Conservation (phyloP, 1,140 invertebrate species). For the Brachionus rubens region DNA sequence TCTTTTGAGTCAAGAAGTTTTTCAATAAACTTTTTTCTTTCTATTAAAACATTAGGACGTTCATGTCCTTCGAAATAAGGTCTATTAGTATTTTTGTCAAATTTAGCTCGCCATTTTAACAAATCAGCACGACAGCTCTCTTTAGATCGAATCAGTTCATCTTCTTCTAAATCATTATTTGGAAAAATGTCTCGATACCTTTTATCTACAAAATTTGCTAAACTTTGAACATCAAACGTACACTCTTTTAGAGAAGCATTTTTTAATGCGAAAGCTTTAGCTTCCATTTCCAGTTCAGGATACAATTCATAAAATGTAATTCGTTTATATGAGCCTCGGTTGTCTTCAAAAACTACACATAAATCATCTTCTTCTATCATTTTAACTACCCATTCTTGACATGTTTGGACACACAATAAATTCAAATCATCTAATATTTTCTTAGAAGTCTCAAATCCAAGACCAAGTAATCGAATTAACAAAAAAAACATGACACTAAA, state of each 20-base stretch:
- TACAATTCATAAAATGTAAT: not conserved
- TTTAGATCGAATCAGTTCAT: not conserved
- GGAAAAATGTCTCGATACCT: not conserved
- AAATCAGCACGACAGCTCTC: not conserved
- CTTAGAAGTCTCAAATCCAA: no score
- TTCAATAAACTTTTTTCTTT: constrained; percentile 1
- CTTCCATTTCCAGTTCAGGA: not conserved
- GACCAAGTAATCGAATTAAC: no score
- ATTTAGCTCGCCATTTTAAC: not conserved
- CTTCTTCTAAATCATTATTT: not conserved
- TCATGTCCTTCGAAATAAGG: no score
- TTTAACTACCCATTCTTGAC: not conserved
- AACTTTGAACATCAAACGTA: not conserved
- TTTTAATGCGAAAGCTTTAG: not conserved
- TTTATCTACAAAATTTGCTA: not conserved
- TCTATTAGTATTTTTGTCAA: not conserved
- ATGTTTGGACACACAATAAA: not conserved
- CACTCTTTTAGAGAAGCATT: not conserved
- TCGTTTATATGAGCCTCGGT: not conserved
- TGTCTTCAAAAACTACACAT: not conserved
- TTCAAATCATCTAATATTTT: no score
- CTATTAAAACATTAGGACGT: not conserved
- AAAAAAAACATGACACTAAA: no score
- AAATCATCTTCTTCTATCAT: not conserved
- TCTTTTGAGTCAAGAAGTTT: not conserved